Evolutionary conservation across 1,140 invertebrate genomes (phyloP), one percentile per base, ranked within the genome.

Genomic region (Muscidifurax raptorellus): DNA sequence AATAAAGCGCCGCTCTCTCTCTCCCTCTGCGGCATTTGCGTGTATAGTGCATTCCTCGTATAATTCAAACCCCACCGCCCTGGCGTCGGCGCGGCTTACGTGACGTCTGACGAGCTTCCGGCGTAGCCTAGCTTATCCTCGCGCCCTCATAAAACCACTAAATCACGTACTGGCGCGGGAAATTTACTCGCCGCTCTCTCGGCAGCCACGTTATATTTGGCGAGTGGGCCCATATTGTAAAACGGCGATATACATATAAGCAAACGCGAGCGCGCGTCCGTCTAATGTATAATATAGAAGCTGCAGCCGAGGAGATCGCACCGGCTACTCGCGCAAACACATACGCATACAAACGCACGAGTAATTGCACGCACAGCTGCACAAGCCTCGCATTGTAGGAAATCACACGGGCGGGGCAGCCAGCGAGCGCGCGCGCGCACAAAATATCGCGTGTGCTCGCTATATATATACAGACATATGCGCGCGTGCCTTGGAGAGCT

Each of bases 31-130:
- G 28, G 47, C 87, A 90, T 90, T 90, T 89, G 87, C 89, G 89
- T 89, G 85, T 86, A 90, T 88, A 87, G 85, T 88, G 89, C 88
- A 88, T 89, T 87, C 87, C 87, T 81, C 85, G 87, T 87, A 89
- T 90, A 89, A 90, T 88, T 89, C 86, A 87, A 85, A 80, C 83
- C 30, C 30, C 47, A 32, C 10, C 76, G 36, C 67, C 1, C 15
- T 7, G 22, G 52, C 52, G 18, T 10, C 47, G 18, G 47, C 47
- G 64, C 27, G 72, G 76, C 76, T 84, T 84, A 80, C 71, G 83
- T 80, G 77, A 80, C 69, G 71, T 84, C 83, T 84, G 78, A 84
- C 79, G 78, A 84, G 77, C 47, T 80, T 67, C 83, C 83, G 83
- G 52, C 67, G 36, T 32, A 25, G 22, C 52, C 52, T 1, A 25